A percentile compares a stretch with the other conserved stretches of the same genome.
Evolutionary conservation across 2,797 vertebrate species (phyloP).

Genomic region (Epinephelus malabaricus): DNA sequence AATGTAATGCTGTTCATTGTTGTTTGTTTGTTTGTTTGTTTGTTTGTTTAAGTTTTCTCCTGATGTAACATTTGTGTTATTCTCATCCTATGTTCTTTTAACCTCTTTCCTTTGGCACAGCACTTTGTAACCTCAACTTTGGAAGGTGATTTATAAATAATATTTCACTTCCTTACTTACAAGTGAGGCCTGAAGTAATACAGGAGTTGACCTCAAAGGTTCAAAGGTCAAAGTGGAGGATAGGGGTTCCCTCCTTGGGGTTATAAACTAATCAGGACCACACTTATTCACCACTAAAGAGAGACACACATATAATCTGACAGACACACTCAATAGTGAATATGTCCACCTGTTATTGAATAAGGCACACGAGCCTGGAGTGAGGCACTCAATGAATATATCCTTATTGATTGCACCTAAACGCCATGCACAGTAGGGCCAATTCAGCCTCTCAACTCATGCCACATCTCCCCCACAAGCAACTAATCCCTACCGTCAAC

Average conservation of each 20-base stretch:
- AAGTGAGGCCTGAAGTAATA: slow-evolving; percentile 46
- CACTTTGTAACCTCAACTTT: too few relatives aligned
- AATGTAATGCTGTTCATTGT: too few relatives aligned
- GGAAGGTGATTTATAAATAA: too few relatives aligned
- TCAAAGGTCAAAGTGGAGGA: slow-evolving; percentile 58
- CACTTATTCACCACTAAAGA: slow-evolving; percentile 59
- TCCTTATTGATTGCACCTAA: slow-evolving; percentile 84
- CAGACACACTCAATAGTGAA: slow-evolving; percentile 16
- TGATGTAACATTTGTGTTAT: too few relatives aligned
- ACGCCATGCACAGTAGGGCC: slow-evolving; percentile 66
- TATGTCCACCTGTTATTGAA: slow-evolving; percentile 70
- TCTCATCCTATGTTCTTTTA: too few relatives aligned
- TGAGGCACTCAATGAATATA: slow-evolving; percentile 81
- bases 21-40: too few relatives aligned
- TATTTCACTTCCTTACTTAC: too few relatives aligned
- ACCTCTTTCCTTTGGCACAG: too few relatives aligned
- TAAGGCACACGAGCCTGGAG: slow-evolving; percentile 60
- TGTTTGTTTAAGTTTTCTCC: too few relatives aligned
- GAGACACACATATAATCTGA: slow-evolving; percentile 18
- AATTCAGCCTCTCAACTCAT: slow-evolving; percentile 75
- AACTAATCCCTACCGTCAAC: slow-evolving; percentile 52
- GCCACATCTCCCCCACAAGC: slow-evolving; percentile 49
- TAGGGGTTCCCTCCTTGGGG: slow-evolving; percentile 41
- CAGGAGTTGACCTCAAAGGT: slow-evolving; percentile 24
- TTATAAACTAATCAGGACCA: slow-evolving; percentile 63